phyloP scores from a whole-genome alignment of 2,113 vertebrate species.

The Raphicerus campestris region DNA sequence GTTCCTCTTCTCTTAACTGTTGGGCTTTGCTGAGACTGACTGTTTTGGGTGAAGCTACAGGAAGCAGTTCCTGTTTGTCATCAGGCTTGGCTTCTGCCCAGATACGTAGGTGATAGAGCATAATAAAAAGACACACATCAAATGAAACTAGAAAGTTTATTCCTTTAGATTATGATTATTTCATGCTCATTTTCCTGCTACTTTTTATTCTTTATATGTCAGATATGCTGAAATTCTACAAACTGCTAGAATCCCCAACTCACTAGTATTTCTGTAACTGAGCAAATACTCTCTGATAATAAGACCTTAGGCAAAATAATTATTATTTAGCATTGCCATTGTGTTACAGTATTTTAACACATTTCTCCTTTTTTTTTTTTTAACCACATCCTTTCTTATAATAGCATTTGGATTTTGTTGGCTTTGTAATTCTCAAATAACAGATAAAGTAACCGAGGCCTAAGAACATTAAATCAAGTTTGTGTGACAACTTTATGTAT shows the following conservation, averaged over 20 bases:
- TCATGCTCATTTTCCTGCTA: not conserved
- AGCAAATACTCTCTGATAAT: not conserved
- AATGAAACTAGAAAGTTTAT: not conserved
- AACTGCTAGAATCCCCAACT: not conserved
- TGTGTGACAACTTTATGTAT: not conserved
- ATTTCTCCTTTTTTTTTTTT: not conserved
- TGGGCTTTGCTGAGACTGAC: not conserved
- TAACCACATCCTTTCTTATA: not conserved
- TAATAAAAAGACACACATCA: not conserved
- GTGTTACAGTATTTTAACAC: not conserved
- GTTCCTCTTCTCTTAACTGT: not conserved
- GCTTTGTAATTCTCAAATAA: slow-evolving; percentile 5
- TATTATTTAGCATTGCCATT: not conserved
- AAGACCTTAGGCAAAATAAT: not conserved
- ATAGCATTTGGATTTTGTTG: slow-evolving; percentile 14
- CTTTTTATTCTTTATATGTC: not conserved
- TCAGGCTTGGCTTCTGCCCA: not conserved
- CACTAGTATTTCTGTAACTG: not conserved
- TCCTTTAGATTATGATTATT: not conserved
- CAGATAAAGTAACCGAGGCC: not conserved
- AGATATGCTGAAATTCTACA: not conserved
- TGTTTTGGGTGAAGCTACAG: not conserved
- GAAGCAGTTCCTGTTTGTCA: not conserved
- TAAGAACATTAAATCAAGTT: slow-evolving; percentile 1
- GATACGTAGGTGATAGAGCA: not conserved